Base-by-base conservation (phyloP, 2,888 invertebrate genomes). In the Baronia brevicornis region DNA sequence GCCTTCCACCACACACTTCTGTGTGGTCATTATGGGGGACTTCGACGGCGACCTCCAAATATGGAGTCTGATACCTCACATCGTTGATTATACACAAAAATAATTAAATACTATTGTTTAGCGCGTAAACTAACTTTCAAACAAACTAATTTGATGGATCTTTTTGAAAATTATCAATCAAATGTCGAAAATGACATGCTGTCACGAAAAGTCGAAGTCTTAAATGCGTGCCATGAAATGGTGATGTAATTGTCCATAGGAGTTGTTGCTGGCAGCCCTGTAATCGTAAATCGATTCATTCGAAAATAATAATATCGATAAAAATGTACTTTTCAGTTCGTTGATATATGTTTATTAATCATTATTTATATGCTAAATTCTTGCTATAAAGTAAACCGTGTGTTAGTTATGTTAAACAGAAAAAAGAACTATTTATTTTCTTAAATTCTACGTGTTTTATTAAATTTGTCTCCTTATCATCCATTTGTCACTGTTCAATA, bases 181-280 rank as follows among this genome's bases (percentile, higher is more conserved):
- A 84, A 84, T 75, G 82, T 84, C 82, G 77, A 78, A 82, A 84
- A 78, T 84, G 82, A 84, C 82, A 80, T 82, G 72, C 79, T 80
- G 82, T 84, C 82, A 84, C 77, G 77, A 79, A 82, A 82, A 79
- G 79, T 78, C 78, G 75, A 79, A 79, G 65, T 65, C 67, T 70
- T 67, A 74, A 78, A 72, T 69, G 79, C 75, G 72, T 77, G 77
- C 78, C 77, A 77, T 77, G 75, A 73, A 73, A 74, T 67, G 79
- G 73, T 80, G 82, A 84, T 75, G 82, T 80, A 80, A 82, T 74
- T 68, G 59, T 48, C 51, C 60, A 60, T 64, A 55, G 50, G 54
- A 53, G 54, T 51, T 35, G 4, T 7, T 38, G 44, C 43, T 73
- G 68, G 79, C 70, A 79, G 71, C 72, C 70, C 55, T 54, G 25